Evolutionary conservation across 2,888 invertebrate species (phyloP).

Genomic region (Scaptomyza reducta): DNA sequence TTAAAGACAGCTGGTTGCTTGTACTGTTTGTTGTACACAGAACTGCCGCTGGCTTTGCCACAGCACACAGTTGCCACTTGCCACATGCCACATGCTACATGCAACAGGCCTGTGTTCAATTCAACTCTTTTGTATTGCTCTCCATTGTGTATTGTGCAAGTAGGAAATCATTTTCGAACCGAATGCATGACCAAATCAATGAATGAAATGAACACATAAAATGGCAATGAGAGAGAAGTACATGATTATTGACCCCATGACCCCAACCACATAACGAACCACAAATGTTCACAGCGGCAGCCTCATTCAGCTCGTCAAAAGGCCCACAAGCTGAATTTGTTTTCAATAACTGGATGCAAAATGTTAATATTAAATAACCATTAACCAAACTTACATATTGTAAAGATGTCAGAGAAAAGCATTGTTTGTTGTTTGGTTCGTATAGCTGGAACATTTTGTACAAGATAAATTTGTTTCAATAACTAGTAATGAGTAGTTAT

Average conservation of each 20-base stretch:
- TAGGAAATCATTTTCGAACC: conserved; percentile 45
- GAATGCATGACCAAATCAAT: conserved; percentile 26
- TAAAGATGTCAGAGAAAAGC: too few species aligned
- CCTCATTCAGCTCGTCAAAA: too few species aligned
- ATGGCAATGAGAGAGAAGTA: not conserved
- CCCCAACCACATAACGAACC: too few species aligned
- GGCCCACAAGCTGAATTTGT: too few species aligned
- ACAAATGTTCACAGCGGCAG: too few species aligned
- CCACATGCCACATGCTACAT: conserved; percentile 24
- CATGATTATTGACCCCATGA: not conserved
- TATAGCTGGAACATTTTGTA: too few species aligned
- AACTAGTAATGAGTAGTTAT: too few species aligned
- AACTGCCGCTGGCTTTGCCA: not conserved
- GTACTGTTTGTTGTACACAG: not conserved
- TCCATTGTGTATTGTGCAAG: conserved; percentile 37
- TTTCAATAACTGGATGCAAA: too few species aligned
- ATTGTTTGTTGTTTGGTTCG: too few species aligned
- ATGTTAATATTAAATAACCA: too few species aligned
- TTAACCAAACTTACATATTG: too few species aligned
- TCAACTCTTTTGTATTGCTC: conserved; percentile 1
- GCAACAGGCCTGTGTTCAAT: conserved; percentile 1
- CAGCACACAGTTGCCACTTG: not conserved
- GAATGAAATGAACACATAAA: not conserved
- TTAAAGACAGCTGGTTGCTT: not conserved
- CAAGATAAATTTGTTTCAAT: too few species aligned